Base-by-base conservation (phyloP, 2,797 vertebrate genomes). In the Carduelis carduelis region DNA sequence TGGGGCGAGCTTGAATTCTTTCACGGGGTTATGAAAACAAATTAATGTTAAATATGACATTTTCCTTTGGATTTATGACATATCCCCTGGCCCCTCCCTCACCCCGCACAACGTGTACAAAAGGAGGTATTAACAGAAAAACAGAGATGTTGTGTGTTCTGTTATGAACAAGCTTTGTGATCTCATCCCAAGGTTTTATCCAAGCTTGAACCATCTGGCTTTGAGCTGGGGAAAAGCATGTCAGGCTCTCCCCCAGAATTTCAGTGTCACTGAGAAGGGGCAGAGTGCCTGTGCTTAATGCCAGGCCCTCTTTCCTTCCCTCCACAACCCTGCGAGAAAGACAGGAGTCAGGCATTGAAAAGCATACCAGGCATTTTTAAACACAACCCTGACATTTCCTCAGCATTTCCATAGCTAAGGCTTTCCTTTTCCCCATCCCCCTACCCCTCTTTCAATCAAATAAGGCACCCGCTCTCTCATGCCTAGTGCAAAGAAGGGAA, bases 171-270 rank as follows among this genome's bases (percentile, higher is more conserved):
- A 97, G 97, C 97, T 97, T 97, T 98, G 97, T 98, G 98, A 98
- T 98, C 98, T 98, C 98, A 98, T 98, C 98, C 97, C 96, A 97
- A 97, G 97, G 97, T 97, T 98, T 98, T 97, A 97, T 96, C 98
- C 93, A 98, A 98, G 98, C 98, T 98, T 97, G 96, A 98, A 98
- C 99, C 99, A 99, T 99, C 98, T 99, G 99, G 98, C 99, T 98
- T 97, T 97, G 98, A 98, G 97, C 97, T 98, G 98, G 98, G 96
- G 97, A 98, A 98, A 96, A 98, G 98, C 87, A 90, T 97, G 97
- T 97, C 98, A 98, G 76, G 97, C 98, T 98, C 95, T 98, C 97
- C 98, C 98, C 98, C 97, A 98, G 98, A 98, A 98, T 98, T 98
- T 98, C 94, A 39, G 97, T 93, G 83, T 97, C 96, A 95, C 96